Evolutionary conservation across 2,113 vertebrate genomes (phyloP).

Genomic region (Pleuronectes platessa): DNA sequence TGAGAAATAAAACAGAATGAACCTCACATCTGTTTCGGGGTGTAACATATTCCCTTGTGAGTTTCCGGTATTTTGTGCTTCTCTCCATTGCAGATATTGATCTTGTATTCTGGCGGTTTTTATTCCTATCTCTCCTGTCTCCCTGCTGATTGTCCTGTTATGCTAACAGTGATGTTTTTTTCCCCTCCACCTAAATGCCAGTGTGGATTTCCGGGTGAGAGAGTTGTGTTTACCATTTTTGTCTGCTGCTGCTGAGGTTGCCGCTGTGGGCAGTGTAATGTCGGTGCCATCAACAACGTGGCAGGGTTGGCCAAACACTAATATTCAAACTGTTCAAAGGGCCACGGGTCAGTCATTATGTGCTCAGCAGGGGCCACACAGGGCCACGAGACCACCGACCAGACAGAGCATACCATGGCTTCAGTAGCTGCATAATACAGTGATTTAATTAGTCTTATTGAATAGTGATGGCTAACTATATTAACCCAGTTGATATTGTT

Average conservation of each 20-base stretch:
- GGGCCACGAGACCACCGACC: slow-evolving; percentile 4
- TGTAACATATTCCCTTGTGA: slow-evolving; percentile 53
- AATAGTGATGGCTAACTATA: background rate
- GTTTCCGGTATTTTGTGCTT: slow-evolving; percentile 47
- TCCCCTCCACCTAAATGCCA: slow-evolving; percentile 26
- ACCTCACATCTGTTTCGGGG: slow-evolving; percentile 70
- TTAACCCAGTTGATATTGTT: background rate
- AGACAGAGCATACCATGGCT: background rate
- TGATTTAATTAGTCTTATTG: background rate
- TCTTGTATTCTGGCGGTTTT: slow-evolving; percentile 53
- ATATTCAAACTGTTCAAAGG: slow-evolving; percentile 43
- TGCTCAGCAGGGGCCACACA: slow-evolving; percentile 30
- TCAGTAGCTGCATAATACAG: background rate
- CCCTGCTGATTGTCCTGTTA: slow-evolving; percentile 47
- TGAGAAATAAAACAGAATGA: slow-evolving; percentile 31
- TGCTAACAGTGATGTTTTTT: slow-evolving; percentile 20
- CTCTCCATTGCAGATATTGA: slow-evolving; percentile 69
- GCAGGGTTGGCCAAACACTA: slow-evolving; percentile 44
- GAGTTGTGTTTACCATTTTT: slow-evolving; percentile 56
- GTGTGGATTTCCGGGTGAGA: slow-evolving; percentile 56
- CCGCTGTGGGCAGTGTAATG: slow-evolving; percentile 41
- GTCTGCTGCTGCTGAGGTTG: slow-evolving; percentile 31
- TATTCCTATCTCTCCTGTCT: slow-evolving; percentile 31
- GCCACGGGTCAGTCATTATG: slow-evolving; percentile 53
- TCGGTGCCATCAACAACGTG: slow-evolving; percentile 56